Base-by-base conservation (phyloP, 2,888 invertebrate species). In the Diaprepes abbreviatus region DNA sequence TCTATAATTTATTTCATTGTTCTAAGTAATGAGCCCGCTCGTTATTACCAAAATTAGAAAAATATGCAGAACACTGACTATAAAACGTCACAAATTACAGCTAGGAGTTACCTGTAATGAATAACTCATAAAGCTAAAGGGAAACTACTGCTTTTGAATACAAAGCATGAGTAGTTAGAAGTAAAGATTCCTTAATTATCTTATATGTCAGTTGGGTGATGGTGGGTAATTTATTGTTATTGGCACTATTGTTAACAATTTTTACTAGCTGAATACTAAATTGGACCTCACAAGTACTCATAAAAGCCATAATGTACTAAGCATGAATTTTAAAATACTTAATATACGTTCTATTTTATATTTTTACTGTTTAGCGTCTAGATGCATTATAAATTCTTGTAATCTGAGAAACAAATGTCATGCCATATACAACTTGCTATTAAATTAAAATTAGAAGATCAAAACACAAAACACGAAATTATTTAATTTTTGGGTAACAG, bases 221-320 rank as follows among this genome's bases (percentile, higher is more conserved):
- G 82, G 81, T 82, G 80, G 80, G 78, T 82, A 83, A 83, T 83
- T 83, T 83, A 83, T 83, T 82, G 80, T 80, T 82, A 82, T 81
- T 82, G 82, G 79, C 79, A 80, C 79, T 78, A 83, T 83, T 83
- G 83, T 83, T 83, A 83, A 83, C 83, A 79, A 80, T 80, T 76
- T 74, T 70, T 78, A 76, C 76, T 77, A 73, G 74, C 72, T 74
- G 83, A 77, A 83, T 83, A 82, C 80, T 79, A 78, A 83, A 79
- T 70, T 65, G 78, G 83, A 83, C 83, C 83, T 74, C 83, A 83
- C 83, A 76, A 66, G 73, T 68, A 45, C 71, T 58, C 52, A 66
- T 70, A 70, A 66, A 70, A 60, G 43, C 21, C 50, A 62, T 45
- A 35, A 50, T 66, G 40, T 50, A 66, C 50, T 12, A 50, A 48